A percentile compares a stretch with the other conserved stretches of the same genome.
Evolutionary conservation across 1,140 invertebrate species (phyloP).

Genomic region (Helicoverpa armigera): DNA sequence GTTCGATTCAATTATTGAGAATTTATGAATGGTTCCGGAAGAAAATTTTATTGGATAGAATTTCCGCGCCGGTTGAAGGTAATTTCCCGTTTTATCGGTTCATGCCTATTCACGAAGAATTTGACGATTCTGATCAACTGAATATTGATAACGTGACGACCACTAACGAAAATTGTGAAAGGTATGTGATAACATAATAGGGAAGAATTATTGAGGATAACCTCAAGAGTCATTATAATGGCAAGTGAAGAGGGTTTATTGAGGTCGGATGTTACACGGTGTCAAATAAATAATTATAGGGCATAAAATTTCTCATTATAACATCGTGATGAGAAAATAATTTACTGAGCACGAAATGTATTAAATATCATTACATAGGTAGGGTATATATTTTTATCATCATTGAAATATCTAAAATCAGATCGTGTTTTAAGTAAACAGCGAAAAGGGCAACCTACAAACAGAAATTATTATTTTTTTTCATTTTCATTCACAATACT

Average conservation of each 20-base stretch:
- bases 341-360: conserved; percentile 7
- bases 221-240: conserved; percentile 32
- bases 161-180: conserved; percentile 53
- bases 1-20: conserved; percentile 79
- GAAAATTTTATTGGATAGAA: conserved; percentile 78
- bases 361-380: neutral
- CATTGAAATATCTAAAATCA: neutral
- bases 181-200: conserved; percentile 53
- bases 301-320: conserved; percentile 38
- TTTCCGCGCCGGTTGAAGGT: conserved; percentile 69
- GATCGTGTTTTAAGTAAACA: neutral
- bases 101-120: conserved; percentile 60
- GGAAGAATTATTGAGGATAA: conserved; percentile 51
- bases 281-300: conserved; percentile 20
- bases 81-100: conserved; percentile 72
- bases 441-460: too few relatives aligned
- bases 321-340: conserved; percentile 39
- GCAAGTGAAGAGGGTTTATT: conserved; percentile 19
- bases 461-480: too few relatives aligned
- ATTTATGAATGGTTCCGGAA: conserved; percentile 78
- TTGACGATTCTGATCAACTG: conserved; percentile 60
- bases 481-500: too few relatives aligned
- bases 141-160: conserved; percentile 59
- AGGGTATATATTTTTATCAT: neutral
- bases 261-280: conserved; percentile 19